A percentile compares a stretch with the other conserved stretches of the same genome.
phyloP scores from a whole-genome alignment of 2,888 invertebrate species.

The Tridacna gigas region DNA sequence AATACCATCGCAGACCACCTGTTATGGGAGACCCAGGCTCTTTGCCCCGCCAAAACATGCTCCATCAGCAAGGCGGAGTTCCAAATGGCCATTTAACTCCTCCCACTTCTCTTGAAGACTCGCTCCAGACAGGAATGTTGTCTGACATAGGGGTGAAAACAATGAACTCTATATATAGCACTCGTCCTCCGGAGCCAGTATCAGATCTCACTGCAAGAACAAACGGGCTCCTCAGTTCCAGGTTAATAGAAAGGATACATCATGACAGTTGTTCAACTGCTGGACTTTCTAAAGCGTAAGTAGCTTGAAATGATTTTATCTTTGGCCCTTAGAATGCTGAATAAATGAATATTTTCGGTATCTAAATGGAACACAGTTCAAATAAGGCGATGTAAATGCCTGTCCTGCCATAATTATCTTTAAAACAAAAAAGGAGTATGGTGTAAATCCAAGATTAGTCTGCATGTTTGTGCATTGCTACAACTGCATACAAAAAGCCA shows the following conservation, averaged over 20 bases:
- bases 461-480: too few relatives aligned
- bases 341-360: too few relatives aligned
- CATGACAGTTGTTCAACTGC: constrained; percentile 88
- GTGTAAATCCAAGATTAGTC: too few relatives aligned
- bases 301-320: background rate
- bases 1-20: constrained; percentile 78
- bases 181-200: constrained; percentile 61
- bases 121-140: constrained; percentile 34
- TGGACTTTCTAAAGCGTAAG: constrained; percentile 72
- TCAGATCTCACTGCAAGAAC: constrained; percentile 62
- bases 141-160: constrained; percentile 66
- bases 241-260: constrained; percentile 87
- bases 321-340: too few relatives aligned
- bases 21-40: constrained; percentile 55
- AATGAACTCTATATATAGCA: constrained; percentile 43
- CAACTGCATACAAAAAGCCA: too few relatives aligned
- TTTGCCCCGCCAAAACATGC: constrained; percentile 27
- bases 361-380: too few relatives aligned
- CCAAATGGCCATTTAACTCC: constrained; percentile 68
- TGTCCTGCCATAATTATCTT: too few relatives aligned
- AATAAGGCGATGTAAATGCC: too few relatives aligned
- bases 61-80: constrained; percentile 33
- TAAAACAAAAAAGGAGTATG: too few relatives aligned
- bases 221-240: constrained; percentile 63
- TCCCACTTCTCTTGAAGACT: constrained; percentile 74